phyloP scores from a whole-genome alignment of 2,797 vertebrate species.

The Miichthys miiuy region DNA sequence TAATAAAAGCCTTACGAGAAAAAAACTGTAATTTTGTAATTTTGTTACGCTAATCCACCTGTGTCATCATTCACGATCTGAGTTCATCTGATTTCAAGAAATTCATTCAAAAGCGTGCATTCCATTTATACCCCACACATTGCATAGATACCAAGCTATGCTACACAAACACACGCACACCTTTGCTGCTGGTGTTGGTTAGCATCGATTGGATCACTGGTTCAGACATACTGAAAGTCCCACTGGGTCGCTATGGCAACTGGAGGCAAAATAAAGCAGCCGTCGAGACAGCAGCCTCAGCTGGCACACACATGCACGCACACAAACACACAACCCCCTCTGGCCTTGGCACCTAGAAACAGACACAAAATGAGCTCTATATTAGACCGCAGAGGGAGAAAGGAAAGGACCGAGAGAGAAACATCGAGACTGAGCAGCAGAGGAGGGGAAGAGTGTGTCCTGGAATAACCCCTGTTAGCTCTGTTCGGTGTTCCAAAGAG shows the following conservation, averaged over 20 bases:
- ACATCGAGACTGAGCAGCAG: slow-evolving; percentile 48
- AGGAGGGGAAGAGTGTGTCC: slow-evolving; percentile 69
- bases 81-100: not conserved
- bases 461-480: slow-evolving; percentile 71
- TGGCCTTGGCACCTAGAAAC: slow-evolving; percentile 74
- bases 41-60: not conserved
- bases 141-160: not conserved
- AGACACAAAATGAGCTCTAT: slow-evolving; percentile 74
- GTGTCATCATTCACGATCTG: not conserved
- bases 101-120: not conserved
- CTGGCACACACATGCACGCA: slow-evolving; percentile 44
- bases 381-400: slow-evolving; percentile 59
- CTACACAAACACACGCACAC: slow-evolving; percentile 23
- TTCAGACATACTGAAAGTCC: slow-evolving; percentile 74
- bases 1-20: slow-evolving; percentile 51
- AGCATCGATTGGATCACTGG: slow-evolving; percentile 62
- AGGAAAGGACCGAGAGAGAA: slow-evolving; percentile 35
- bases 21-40: slow-evolving; percentile 21
- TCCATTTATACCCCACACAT: not conserved
- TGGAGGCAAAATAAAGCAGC: slow-evolving; percentile 79
- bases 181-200: slow-evolving; percentile 51
- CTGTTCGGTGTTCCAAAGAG: slow-evolving; percentile 64
- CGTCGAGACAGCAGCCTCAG: slow-evolving; percentile 71
- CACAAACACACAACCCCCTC: slow-evolving; percentile 57
- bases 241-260: slow-evolving; percentile 82